Conservation (phyloP, 1,140 invertebrate species). For the Lordiphosa mommai region DNA sequence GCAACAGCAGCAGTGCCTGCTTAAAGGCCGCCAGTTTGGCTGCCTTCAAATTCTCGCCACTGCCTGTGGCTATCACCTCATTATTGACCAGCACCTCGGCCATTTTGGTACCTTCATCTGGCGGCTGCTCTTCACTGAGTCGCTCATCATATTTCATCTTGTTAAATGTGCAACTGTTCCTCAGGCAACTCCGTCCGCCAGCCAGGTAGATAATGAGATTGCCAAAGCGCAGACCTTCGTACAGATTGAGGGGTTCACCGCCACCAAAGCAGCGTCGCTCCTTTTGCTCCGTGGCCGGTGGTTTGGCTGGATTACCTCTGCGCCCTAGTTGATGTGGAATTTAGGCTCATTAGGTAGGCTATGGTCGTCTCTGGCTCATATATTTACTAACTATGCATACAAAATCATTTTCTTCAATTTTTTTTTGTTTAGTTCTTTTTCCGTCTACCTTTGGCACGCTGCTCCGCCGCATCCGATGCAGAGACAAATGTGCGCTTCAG, state of each 20-base stretch:
- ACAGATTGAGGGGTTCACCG: constrained; percentile 51
- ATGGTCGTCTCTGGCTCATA: constrained; percentile 44
- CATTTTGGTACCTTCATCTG: constrained; percentile 19
- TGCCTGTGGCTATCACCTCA: constrained; percentile 60
- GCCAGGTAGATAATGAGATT: constrained; percentile 41
- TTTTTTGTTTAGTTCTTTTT: constrained; percentile 52
- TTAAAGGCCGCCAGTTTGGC: constrained; percentile 80
- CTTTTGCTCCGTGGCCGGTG: constrained; percentile 7
- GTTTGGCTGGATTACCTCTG: constrained; percentile 10
- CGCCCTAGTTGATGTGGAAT: constrained; percentile 54
- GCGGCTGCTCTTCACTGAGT: not conserved
- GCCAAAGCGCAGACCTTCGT: constrained; percentile 45
- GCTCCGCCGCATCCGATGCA: constrained; percentile 88
- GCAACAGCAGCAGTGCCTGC: constrained; percentile 77
- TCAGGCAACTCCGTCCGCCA: constrained; percentile 57
- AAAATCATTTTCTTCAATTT: constrained; percentile 27
- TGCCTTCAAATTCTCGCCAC: constrained; percentile 69
- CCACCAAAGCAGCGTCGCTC: constrained; percentile 48
- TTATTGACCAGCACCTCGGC: constrained; percentile 70
- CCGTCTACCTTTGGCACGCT: constrained; percentile 84
- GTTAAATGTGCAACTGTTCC: constrained; percentile 32
- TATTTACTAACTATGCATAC: constrained; percentile 42
- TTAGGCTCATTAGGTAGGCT: constrained; percentile 46
- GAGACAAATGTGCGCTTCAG: constrained; percentile 88
- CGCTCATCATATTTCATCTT: constrained; percentile 51